Evolutionary conservation across 2,113 vertebrate genomes (phyloP), one percentile per base, ranked within the genome.

Genomic region (Callorhinus ursinus): DNA sequence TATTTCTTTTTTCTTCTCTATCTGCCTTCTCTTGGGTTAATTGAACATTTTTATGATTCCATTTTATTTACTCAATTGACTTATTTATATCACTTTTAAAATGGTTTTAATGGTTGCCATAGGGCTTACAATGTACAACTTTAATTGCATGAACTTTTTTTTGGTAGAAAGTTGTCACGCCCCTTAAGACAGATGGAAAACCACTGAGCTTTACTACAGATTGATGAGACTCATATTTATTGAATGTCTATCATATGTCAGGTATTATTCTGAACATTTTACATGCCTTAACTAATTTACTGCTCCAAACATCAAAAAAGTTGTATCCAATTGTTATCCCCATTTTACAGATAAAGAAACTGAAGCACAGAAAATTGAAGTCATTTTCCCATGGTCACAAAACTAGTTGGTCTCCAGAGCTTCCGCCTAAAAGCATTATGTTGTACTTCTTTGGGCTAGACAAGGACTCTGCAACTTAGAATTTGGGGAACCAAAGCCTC

Each of bases 1-100:
- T 83, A 81, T 97, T 96, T 96, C 85, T 83, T 94, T 92, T 83
- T 72, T 67, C 33, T 16, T 95, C 42, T 71, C 86, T 92, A 89
- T 92, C 67, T 93, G 53, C 24, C 51, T 96, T 97, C 31, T 90
- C 53, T 89, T 87, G 59, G 74, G 28, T 85, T 97, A 76, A 93
- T 33, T 88, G 42, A 96, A 28, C 39, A 93, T 82, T 93, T 90
- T 92, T 82, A 81, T 88, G 59, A 86, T 85, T 91, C 16, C 31
- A 93, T 93, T 94, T 96, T 81, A 95, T 80, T 96, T 92, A 6
- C 18, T 91, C 33, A 46, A 19, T 88, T 93, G 87, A 53, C 63
- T 71, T 92, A 90, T 92, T 96, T 96, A 84, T 80, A 46, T 19
- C 28, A 76, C 26, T 95, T 85, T 71, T 65, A 90, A 92, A 92